phyloP scores from a whole-genome alignment of 2,888 invertebrate species.

The Lysandra bellargus region DNA sequence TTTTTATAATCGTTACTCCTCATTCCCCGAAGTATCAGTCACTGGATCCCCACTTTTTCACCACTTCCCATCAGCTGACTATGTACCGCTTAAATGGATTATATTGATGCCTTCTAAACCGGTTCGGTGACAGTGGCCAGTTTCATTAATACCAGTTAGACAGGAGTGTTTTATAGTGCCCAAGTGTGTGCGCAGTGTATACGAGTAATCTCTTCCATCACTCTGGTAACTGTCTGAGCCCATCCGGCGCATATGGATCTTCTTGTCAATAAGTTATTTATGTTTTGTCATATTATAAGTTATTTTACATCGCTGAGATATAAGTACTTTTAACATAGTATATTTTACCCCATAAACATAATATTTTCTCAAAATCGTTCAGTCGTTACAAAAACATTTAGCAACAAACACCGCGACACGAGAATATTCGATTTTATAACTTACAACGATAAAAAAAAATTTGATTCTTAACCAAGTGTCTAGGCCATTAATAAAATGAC shows the following conservation, averaged over 20 bases:
- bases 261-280: too few species aligned
- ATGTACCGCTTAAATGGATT: background rate
- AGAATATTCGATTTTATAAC: too few species aligned
- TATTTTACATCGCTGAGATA: too few species aligned
- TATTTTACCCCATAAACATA: too few species aligned
- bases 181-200: background rate
- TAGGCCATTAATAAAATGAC: slow-evolving; percentile 15
- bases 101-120: background rate
- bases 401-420: too few species aligned
- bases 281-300: too few species aligned
- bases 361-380: too few species aligned
- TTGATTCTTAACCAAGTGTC: background rate
- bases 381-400: too few species aligned
- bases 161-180: background rate
- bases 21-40: background rate
- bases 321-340: too few species aligned
- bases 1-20: background rate
- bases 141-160: background rate
- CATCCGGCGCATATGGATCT: too few species aligned
- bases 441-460: too few species aligned
- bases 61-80: background rate
- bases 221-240: too few species aligned
- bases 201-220: background rate
- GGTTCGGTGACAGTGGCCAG: background rate
- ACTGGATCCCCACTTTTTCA: slow-evolving; percentile 2